These are phyloP conservation scores for Dendrolimus houi DNA, from an alignment of 2,888 invertebrate species.

Conservation along the genomic window DNA sequence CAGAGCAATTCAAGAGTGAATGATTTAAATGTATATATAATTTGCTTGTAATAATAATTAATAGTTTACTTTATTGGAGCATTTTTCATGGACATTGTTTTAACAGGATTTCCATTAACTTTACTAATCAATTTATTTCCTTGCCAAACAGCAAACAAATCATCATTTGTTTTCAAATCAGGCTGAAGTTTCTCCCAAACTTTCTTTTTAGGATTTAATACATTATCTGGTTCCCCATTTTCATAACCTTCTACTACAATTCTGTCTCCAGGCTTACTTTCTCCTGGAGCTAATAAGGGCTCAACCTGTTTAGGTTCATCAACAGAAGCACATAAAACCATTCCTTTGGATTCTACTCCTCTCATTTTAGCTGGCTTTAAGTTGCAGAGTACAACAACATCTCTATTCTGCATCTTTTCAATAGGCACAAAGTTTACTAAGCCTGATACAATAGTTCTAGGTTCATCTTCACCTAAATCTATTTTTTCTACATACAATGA, in stretches of 20 bases:
- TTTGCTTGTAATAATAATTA: too few relatives aligned
- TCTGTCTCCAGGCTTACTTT: constrained; percentile 87
- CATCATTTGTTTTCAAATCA: constrained; percentile 83
- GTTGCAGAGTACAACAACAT: constrained; percentile 96
- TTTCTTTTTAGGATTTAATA: constrained; percentile 96
- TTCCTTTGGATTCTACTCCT: constrained; percentile 92
- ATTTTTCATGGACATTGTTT: constrained; percentile 84
- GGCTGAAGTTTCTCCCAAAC: constrained; percentile 95
- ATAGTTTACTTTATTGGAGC: constrained; percentile 85
- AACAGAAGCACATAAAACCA: constrained; percentile 93
- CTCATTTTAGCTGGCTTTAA: constrained; percentile 98
- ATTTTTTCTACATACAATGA: constrained; percentile 94
- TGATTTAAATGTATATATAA: too few relatives aligned
- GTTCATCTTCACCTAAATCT: constrained; percentile 87
- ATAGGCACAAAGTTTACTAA: constrained; percentile 93
- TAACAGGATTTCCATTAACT: constrained; percentile 83
- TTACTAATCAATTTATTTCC: constrained; percentile 84
- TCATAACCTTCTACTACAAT: constrained; percentile 90
- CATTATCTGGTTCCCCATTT: constrained; percentile 85
- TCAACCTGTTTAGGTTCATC: constrained; percentile 90
- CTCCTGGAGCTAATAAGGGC: constrained; percentile 86
- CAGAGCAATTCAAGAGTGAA: too few relatives aligned
- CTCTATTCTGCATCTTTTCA: constrained; percentile 91
- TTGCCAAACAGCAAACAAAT: constrained; percentile 90
- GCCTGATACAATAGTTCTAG: constrained; percentile 88